phyloP scores from a whole-genome alignment of 2,797 vertebrate genomes.

The Aphelocoma californica region DNA sequence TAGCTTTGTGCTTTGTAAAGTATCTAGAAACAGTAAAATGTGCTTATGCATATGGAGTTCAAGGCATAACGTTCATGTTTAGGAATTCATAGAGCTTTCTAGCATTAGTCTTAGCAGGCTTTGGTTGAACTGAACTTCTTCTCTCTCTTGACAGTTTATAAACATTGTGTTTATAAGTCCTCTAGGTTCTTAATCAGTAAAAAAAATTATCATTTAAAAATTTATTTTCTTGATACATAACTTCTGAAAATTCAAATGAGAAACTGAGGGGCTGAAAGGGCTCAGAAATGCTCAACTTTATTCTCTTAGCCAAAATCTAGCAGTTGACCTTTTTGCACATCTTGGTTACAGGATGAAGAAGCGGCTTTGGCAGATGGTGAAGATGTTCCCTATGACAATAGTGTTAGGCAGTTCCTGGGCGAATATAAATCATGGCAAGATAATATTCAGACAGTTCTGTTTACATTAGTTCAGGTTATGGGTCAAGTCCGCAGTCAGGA shows the following conservation, averaged over 20 bases:
- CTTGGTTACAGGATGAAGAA: slow-evolving; percentile 89
- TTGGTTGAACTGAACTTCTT: neutral
- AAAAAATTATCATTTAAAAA: neutral
- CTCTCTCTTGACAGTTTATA: neutral
- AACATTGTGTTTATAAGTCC: neutral
- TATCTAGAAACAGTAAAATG: neutral
- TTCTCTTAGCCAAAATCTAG: neutral
- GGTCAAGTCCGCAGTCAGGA: slow-evolving; percentile 92
- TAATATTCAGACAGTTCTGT: slow-evolving; percentile 95
- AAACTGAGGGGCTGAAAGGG: neutral
- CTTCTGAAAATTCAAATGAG: neutral
- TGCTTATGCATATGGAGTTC: neutral
- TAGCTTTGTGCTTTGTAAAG: neutral
- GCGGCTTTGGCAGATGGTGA: slow-evolving; percentile 92
- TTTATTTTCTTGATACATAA: neutral
- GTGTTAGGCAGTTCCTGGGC: slow-evolving; percentile 93
- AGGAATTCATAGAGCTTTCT: neutral
- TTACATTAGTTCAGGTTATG: slow-evolving; percentile 94
- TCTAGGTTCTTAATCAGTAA: neutral
- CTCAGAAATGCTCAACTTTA: neutral
- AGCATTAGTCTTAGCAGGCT: neutral
- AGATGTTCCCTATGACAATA: slow-evolving; percentile 92
- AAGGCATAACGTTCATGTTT: neutral
- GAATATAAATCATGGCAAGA: slow-evolving; percentile 99
- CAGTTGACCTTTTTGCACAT: neutral